These are phyloP conservation scores for Helobdella robusta DNA, from an alignment of 2,888 invertebrate species.

Conservation along the genomic window DNA sequence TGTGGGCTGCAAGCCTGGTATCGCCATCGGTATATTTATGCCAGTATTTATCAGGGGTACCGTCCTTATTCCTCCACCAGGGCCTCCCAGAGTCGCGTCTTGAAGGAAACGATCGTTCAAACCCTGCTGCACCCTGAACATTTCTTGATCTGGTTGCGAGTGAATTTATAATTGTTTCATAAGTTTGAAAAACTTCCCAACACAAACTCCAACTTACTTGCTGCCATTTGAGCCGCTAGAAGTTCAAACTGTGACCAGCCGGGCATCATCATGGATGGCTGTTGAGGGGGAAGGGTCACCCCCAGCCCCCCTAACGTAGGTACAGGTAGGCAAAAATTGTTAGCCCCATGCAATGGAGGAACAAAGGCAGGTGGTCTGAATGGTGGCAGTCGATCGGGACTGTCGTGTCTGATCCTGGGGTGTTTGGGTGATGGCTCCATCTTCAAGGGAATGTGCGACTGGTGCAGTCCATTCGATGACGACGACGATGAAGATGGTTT, in stretches of 20 bases:
- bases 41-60: slow-evolving; percentile 13
- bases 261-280: slow-evolving; percentile 18
- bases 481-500: background rate
- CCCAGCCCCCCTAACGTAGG: slow-evolving; percentile 11
- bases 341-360: background rate
- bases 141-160: slow-evolving; percentile 26
- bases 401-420: slow-evolving; percentile 4
- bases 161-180: background rate
- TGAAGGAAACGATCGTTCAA: slow-evolving; percentile 31
- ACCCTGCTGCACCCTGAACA: slow-evolving; percentile 29
- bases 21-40: slow-evolving; percentile 18
- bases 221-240: slow-evolving; percentile 24
- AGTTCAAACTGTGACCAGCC: slow-evolving; percentile 24
- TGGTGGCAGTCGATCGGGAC: slow-evolving; percentile 15
- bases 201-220: background rate
- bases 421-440: background rate
- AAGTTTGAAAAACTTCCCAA: background rate
- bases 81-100: slow-evolving; percentile 22
- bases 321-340: background rate
- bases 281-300: slow-evolving; percentile 13
- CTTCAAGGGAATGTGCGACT: background rate
- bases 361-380: slow-evolving; percentile 14
- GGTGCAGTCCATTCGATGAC: background rate
- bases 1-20: slow-evolving; percentile 20
- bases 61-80: slow-evolving; percentile 8